Evolutionary conservation across 2,888 invertebrate species (phyloP).

Genomic region (Cyaniris semiargus): DNA sequence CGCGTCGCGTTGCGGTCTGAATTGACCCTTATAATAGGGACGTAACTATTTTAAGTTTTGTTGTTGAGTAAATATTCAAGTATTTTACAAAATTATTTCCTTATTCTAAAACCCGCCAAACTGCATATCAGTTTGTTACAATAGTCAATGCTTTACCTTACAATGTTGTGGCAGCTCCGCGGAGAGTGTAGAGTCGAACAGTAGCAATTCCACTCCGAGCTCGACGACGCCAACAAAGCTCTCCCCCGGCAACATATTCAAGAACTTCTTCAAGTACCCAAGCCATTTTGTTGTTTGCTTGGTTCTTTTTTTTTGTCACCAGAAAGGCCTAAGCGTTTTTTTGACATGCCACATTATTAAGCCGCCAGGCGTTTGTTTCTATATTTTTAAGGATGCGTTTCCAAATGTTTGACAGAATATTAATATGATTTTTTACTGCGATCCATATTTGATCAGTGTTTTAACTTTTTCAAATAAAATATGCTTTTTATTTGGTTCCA

Average conservation of each 20-base stretch:
- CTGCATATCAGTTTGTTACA: too few species aligned
- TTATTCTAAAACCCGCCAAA: too few species aligned
- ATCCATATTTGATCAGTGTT: too few species aligned
- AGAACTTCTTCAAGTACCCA: constrained; percentile 97
- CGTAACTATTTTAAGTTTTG: too few species aligned
- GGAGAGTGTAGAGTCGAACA: constrained; percentile 71
- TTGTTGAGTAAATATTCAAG: too few species aligned
- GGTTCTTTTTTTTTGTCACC: not conserved
- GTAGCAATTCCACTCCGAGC: constrained; percentile 71
- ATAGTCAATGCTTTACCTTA: too few species aligned
- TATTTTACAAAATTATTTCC: too few species aligned
- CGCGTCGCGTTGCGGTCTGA: too few species aligned
- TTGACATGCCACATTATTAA: not conserved
- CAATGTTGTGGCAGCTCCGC: constrained; percentile 52
- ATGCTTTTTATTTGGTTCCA: too few species aligned
- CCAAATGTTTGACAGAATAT: not conserved
- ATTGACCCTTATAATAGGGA: too few species aligned
- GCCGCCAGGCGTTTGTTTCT: not conserved
- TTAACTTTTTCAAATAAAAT: too few species aligned
- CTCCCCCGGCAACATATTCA: constrained; percentile 94
- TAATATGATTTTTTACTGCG: not conserved
- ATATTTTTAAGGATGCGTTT: not conserved
- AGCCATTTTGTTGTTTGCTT: constrained; percentile 39
- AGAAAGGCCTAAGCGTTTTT: not conserved
- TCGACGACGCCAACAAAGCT: constrained; percentile 85